Base-by-base conservation (phyloP, 2,888 invertebrate species). In the Tholera decimalis region DNA sequence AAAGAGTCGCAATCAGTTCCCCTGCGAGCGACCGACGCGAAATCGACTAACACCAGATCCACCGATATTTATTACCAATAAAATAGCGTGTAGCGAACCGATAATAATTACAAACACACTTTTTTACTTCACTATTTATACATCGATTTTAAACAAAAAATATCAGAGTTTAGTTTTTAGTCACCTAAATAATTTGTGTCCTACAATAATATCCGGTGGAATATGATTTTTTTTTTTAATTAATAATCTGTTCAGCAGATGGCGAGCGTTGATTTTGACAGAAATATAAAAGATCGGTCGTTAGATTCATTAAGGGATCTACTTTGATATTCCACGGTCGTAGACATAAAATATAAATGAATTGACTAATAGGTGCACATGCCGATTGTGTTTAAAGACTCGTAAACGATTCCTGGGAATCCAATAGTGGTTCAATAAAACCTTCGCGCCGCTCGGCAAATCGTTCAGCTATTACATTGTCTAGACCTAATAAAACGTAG, bases 61-160 rank as follows among this genome's bases (percentile, higher is more conserved):
- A 82, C 87, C 91, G 85, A 94, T 93, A 93, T 93, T 94, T 92
- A 94, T 91, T 89, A 86, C 88, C 87, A 86, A 93, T 93, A 94
- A 94, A 94, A 90, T 82, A 69, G 80, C 81, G 83, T 85, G 81
- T 83, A 85, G 84, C 85, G 39, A 66, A 66, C 82, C 79, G 73
- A 83, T 85, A 87, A 86, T 89, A 85, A 89, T 89, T 87, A 88
- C 83, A 83, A 83, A 83, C 83, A 87, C 76, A 84, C 79, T 77
- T 86, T 88, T 87, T 83, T 73, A 76, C 59, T 56, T 49, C 63
- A 81, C 71, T 86, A 82, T 82, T 83, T 83, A 79, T 76, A 78
- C 75, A 83, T 78, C 80, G 78, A 83, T 85, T 86, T 86, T 86
- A 85, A 83, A 83, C 76, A 79, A 82, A 88, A 87, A 85, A 88